Evolutionary conservation across 64 coral and sea anemone genomes (phyloP).

Genomic region (Dendronephthya gigantea): DNA sequence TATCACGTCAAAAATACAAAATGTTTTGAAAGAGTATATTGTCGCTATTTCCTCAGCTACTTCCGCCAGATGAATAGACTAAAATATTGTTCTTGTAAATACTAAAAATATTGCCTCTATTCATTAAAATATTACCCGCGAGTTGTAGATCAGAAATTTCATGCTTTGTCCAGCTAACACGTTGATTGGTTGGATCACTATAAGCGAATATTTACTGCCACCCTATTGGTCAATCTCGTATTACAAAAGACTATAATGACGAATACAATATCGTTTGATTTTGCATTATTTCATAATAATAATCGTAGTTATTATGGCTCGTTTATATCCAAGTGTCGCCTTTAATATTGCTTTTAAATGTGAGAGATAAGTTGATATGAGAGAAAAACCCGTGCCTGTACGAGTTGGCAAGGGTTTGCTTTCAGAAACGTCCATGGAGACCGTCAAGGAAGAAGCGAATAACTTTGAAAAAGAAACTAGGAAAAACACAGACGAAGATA

Average conservation of each 20-base stretch:
- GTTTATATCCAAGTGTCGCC: not conserved
- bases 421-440: not conserved
- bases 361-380: not conserved
- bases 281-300: not conserved
- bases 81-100: not conserved
- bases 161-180: not conserved
- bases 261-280: constrained; percentile 1
- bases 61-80: not conserved
- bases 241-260: not conserved
- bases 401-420: not conserved
- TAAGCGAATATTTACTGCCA: not conserved
- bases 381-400: not conserved
- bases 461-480: not conserved
- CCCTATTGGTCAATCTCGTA: not conserved
- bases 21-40: no score
- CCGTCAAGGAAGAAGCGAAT: not conserved
- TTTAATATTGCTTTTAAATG: not conserved
- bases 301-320: not conserved
- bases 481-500: not conserved
- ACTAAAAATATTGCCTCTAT: not conserved
- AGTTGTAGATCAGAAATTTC: not conserved
- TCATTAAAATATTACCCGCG: not conserved
- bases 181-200: not conserved
- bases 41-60: no score
- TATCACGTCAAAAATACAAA: no score